phyloP scores from a whole-genome alignment of 2,113 vertebrate species.

The Salvator merianae region DNA sequence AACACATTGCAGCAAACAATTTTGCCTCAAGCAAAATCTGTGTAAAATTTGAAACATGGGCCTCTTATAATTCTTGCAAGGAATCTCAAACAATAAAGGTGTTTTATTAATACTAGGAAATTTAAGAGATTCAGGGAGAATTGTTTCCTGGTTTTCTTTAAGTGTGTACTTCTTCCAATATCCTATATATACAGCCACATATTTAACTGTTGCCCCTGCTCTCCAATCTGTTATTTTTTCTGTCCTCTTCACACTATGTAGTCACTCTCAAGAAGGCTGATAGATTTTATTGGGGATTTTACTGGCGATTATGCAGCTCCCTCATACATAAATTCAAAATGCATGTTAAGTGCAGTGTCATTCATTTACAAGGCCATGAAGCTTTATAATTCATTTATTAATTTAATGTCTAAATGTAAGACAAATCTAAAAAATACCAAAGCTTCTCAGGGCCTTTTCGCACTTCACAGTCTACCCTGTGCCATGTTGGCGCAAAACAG shows the following conservation, averaged over 20 bases:
- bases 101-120: neutral
- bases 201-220: neutral
- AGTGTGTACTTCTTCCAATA: neutral
- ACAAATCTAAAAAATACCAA: neutral
- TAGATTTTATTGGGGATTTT: neutral
- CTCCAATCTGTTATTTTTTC: neutral
- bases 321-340: neutral
- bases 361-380: neutral
- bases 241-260: neutral
- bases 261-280: neutral
- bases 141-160: neutral
- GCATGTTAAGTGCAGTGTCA: no score
- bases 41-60: neutral
- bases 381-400: neutral
- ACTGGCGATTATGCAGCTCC: neutral
- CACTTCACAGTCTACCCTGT: no score
- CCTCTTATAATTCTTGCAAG: neutral
- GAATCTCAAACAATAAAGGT: neutral
- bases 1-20: neutral
- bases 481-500: no score
- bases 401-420: neutral
- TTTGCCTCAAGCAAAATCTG: neutral
- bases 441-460: no score
- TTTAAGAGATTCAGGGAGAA: neutral
- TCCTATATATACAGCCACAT: neutral